Evolutionary conservation across 2,888 invertebrate species (phyloP).

Genomic region (Deroplatys truncata): DNA sequence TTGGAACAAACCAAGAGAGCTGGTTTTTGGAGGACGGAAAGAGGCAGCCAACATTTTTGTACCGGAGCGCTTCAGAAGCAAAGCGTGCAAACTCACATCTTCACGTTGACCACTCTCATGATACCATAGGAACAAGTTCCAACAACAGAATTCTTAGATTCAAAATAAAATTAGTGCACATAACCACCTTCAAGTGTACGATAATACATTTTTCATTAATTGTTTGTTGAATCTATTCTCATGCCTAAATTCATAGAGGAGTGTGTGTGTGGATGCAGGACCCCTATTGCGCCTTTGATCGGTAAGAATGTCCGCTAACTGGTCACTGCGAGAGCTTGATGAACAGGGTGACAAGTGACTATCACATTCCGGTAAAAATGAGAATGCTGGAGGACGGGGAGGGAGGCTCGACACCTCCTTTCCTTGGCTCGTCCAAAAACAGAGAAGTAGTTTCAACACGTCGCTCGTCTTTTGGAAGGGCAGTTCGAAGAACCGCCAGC

Average conservation of each 20-base stretch:
- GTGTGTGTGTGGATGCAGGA: neutral
- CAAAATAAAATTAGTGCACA: too few species aligned
- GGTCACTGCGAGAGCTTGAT: slow-evolving; percentile 22
- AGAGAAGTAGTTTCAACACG: neutral
- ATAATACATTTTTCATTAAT: neutral
- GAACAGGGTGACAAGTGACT: slow-evolving; percentile 26
- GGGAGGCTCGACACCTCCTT: neutral
- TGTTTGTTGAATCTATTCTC: neutral
- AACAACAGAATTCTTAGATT: too few species aligned
- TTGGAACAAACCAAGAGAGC: neutral
- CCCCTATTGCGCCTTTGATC: neutral
- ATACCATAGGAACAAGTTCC: neutral
- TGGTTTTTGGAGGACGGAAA: neutral
- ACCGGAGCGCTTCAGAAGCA: neutral
- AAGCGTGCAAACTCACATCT: neutral
- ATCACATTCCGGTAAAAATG: slow-evolving; percentile 24
- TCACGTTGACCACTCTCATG: neutral
- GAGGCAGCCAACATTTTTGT: neutral
- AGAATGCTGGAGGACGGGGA: neutral
- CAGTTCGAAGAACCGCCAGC: neutral
- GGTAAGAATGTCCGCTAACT: neutral
- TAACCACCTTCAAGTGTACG: neutral
- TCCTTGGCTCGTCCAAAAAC: neutral
- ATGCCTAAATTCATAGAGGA: neutral
- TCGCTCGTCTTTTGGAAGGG: neutral